Conservation (phyloP, 2,797 vertebrate species). For the Pelochelys cantorii region DNA sequence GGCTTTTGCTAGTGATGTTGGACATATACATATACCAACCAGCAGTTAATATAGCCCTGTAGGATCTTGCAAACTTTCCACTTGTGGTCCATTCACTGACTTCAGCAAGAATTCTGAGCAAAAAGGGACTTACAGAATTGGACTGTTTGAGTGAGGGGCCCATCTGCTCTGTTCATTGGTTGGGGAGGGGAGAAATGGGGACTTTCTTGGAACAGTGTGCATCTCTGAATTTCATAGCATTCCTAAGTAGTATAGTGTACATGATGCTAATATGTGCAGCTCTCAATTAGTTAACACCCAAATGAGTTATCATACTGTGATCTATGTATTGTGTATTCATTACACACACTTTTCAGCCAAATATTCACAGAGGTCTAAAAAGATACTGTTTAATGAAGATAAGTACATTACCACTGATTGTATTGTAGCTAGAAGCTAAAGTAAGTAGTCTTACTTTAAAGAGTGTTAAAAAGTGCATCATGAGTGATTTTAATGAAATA, state of each 20-base stretch:
- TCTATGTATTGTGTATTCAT: constrained; percentile 11
- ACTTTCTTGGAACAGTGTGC: neutral
- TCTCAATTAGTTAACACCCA: constrained; percentile 22
- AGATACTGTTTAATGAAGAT: constrained; percentile 57
- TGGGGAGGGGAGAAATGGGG: neutral
- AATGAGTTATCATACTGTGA: neutral
- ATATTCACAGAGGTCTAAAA: constrained; percentile 23
- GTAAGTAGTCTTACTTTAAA: constrained; percentile 60
- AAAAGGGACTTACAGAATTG: neutral
- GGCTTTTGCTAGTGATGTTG: neutral
- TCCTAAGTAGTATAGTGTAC: neutral
- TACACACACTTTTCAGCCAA: neutral
- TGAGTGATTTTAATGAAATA: constrained; percentile 70
- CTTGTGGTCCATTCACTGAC: neutral
- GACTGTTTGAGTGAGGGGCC: neutral
- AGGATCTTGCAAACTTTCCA: neutral
- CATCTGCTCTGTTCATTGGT: neutral
- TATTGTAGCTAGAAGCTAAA: constrained; percentile 49
- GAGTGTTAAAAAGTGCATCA: constrained; percentile 44
- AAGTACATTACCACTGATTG: constrained; percentile 41
- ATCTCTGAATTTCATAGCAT: neutral
- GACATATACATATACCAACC: neutral
- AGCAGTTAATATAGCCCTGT: neutral
- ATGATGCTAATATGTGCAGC: neutral
- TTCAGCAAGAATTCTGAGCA: neutral